Conservation (phyloP, 2,888 invertebrate genomes). For the Diploptera punctata region DNA sequence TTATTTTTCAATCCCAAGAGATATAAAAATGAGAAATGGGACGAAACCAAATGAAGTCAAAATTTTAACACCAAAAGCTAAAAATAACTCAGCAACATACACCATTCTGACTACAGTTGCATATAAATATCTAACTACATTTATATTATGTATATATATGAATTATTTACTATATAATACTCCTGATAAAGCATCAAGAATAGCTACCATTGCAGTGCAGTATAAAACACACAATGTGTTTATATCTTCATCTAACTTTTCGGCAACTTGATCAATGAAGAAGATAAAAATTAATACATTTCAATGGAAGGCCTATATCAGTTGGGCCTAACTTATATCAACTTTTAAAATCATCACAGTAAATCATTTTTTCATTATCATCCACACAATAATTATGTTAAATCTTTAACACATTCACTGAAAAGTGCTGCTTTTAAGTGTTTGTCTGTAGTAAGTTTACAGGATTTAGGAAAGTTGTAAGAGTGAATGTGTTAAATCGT, state of each 20-base stretch:
- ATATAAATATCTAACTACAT: conserved; percentile 30
- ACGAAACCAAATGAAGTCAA: neutral
- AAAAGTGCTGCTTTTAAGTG: no score
- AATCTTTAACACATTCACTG: neutral
- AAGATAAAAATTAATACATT: neutral
- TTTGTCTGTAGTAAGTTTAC: no score
- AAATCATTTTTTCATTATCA: neutral
- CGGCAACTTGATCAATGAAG: conserved; percentile 13
- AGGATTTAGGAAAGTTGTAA: no score
- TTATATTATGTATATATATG: no score
- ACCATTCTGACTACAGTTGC: conserved; percentile 25
- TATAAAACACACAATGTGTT: neutral
- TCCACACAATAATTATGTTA: neutral
- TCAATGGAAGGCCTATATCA: neutral
- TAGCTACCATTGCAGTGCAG: conserved; percentile 12
- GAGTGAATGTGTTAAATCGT: no score
- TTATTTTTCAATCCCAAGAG: no score
- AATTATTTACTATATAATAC: conserved; percentile 5
- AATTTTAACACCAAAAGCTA: conserved; percentile 24
- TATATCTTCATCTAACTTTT: neutral
- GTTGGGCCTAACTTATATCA: neutral
- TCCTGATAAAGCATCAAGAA: conserved; percentile 12
- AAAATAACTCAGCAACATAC: conserved; percentile 20
- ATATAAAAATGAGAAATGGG: neutral
- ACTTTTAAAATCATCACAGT: conserved; percentile 2